Conservation (phyloP, 2,113 vertebrate genomes). For the Rhombomys opimus region DNA sequence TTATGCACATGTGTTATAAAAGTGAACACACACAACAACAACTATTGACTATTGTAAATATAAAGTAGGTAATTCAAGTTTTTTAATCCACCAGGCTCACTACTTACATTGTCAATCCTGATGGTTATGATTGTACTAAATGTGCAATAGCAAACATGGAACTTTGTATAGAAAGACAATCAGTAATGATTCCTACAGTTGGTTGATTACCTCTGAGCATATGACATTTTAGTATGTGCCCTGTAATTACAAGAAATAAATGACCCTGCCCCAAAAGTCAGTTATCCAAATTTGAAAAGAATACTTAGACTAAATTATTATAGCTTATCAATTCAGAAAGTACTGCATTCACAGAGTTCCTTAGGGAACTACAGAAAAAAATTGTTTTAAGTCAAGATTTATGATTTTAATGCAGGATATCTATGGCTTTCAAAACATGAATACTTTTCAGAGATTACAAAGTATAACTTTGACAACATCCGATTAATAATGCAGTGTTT, state of each 20-base stretch:
- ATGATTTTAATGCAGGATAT: neutral
- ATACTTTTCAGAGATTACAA: neutral
- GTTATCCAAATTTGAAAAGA: neutral
- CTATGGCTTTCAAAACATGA: constrained; percentile 34
- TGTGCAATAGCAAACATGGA: neutral
- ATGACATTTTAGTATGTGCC: neutral
- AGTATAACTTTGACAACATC: neutral
- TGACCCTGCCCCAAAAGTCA: neutral
- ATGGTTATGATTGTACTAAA: neutral
- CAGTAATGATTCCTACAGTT: neutral
- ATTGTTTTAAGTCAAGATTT: neutral
- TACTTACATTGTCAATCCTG: neutral
- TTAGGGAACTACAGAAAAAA: neutral
- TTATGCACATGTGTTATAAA: neutral
- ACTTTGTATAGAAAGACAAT: neutral
- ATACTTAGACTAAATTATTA: neutral
- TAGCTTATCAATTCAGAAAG: neutral
- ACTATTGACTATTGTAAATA: neutral
- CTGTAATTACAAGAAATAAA: neutral
- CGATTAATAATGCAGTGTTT: neutral
- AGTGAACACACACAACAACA: too few relatives aligned
- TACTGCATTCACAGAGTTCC: constrained; percentile 1
- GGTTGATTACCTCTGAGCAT: neutral
- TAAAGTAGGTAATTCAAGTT: neutral
- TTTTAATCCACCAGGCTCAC: neutral